Evolutionary conservation across 2,797 vertebrate genomes (phyloP), one percentile per base, ranked within the genome.

Genomic region (Trachurus trachurus): DNA sequence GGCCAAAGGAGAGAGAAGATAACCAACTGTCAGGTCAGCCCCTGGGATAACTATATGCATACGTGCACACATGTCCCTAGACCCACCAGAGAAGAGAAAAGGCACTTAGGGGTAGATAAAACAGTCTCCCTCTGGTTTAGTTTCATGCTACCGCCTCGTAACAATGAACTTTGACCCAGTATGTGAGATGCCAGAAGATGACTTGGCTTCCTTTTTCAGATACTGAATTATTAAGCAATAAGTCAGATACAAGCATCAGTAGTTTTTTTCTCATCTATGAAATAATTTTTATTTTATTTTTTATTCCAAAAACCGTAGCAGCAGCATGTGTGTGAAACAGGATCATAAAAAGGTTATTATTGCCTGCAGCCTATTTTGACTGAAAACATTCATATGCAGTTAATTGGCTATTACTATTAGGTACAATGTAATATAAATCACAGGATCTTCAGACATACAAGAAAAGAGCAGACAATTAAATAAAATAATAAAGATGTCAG

Each of bases 1-100:
- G 77, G 83, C 78, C 87, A 87, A 76, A 90, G 78, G 86, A 80
- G 62, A 81, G 61, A 74, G 66, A 50, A 80, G 73, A 87, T 86
- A 82, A 81, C 83, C 78, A 80, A 78, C 71, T 76, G 66, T 83
- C 74, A 76, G 80, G 86, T 82, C 87, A 87, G 70, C 77, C 68
- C 71, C 80, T 78, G 83, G 72, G 63, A 81, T 74, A 73, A 67
- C 65, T 68, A 49, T 67, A 68, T 87, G 79, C 61, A 84, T 80
- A 74, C 60, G 66, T 59, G 3, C 57, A 54, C 37, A 62, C 74
- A 63, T 26, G 66, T 49, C 42, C 17, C 56, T 61, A 42, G 66
- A 56, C 49, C 64, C 60, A 80, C 47, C 64, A 45, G 64, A 80
- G 65, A 26, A 71, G 21, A 63, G 37, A 37, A 15, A 12, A 81